Base-by-base conservation (phyloP, 2,797 vertebrate genomes). In the Siniperca obscura region DNA sequence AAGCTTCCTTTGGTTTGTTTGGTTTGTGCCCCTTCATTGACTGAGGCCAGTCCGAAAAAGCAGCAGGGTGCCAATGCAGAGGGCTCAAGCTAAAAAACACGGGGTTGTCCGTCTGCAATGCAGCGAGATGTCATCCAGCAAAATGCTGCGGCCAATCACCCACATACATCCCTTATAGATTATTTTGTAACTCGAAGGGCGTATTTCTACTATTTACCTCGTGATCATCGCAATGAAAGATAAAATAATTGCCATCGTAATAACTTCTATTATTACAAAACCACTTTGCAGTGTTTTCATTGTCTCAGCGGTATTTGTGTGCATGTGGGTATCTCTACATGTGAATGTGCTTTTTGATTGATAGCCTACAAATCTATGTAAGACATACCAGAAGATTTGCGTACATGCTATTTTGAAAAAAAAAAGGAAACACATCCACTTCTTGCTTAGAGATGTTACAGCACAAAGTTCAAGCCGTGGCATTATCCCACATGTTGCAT, bases 401-500 rank as follows among this genome's bases (percentile, higher is more conserved):
- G 30, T 30, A 30, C 30, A 30, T 30, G 30, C 30, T 30, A 30
- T 30, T 30, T 30, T 30, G 30, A 30, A 30, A 30, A 30, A 3
- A 3, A 30, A 30, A 30, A 19, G 10, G 16, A n/a, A 57, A 27
- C 12, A 6, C 22, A 40, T 62, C 30, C 21, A 62, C 53, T 68
- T 65, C 42, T 67, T 74, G 57, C 66, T 52, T 40, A 6, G 70
- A 71, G 17, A 66, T 84, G 59, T 81, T 78, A 65, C 72, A 66
- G 59, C 69, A 55, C 19, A 25, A 46, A 62, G 71, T 79, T 50
- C 61, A 67, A 67, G 60, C 59, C 0, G 34, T 76, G 42, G n/a
- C 59, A 55, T 65, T 14, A n/a, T 44, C 57, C 21, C 76, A 78
- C 60, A 1, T 46, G 68, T 84, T 89, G 74, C 62, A 79, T 83